Evolutionary conservation across 2,797 vertebrate genomes (phyloP).

Genomic region (Ispidina picta): DNA sequence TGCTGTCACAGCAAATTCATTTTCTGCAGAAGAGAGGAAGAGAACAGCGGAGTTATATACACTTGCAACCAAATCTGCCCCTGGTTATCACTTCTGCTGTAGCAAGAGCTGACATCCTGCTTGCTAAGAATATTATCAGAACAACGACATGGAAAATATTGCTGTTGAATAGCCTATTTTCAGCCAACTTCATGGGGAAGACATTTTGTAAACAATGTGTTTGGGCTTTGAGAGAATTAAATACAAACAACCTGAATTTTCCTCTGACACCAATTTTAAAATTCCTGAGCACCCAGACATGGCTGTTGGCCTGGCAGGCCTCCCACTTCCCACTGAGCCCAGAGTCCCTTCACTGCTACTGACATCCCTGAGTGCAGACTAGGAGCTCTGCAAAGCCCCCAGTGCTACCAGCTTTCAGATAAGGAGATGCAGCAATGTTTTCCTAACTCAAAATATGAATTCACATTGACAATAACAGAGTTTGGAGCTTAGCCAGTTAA

Average conservation of each 20-base stretch:
- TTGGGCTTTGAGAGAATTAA: neutral
- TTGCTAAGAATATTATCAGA: slow-evolving; percentile 16
- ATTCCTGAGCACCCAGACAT: neutral
- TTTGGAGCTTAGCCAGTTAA: neutral
- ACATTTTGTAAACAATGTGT: neutral
- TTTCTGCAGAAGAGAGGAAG: slow-evolving; percentile 12
- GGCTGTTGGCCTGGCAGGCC: neutral
- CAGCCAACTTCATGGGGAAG: neutral
- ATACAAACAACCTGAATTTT: neutral
- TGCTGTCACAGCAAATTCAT: slow-evolving; percentile 52
- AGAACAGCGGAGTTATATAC: slow-evolving; percentile 13
- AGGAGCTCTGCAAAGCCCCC: neutral
- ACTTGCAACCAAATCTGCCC: slow-evolving; percentile 31
- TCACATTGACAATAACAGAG: neutral
- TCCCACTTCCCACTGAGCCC: neutral
- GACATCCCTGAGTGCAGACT: accelerated
- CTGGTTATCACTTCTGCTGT: slow-evolving; percentile 31
- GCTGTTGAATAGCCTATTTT: neutral
- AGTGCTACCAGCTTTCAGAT: neutral
- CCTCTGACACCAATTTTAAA: neutral
- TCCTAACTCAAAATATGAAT: neutral
- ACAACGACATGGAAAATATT: neutral
- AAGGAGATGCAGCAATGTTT: neutral
- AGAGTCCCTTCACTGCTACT: neutral
- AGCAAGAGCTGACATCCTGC: slow-evolving; percentile 30